Evolutionary conservation across 2,888 invertebrate genomes (phyloP), one percentile per base, ranked within the genome.

Genomic region (Phlogophora meticulosa): DNA sequence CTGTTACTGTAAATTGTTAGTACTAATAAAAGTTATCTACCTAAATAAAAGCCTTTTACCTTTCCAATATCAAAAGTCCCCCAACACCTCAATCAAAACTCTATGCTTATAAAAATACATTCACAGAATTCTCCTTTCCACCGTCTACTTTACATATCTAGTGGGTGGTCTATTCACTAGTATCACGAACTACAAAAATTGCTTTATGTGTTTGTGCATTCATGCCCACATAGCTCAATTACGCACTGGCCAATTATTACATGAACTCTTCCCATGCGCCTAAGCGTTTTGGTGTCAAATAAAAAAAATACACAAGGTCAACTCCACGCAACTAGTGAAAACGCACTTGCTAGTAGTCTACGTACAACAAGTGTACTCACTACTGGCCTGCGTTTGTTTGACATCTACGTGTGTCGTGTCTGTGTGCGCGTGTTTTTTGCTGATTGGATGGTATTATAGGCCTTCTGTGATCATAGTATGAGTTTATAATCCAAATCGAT

Each of bases 141-240:
- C 52, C 82, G 53, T 67, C 70, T 69, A 66, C 80, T 77, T 85
- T 70, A 81, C 63, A 68, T 76, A 77, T 71, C 69, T 69, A 81
- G 84, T 89, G 90, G 91, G 92, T 92, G 92, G 92, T 92, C 91
- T 78, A 77, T 72, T 84, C 80, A 80, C 61, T 76, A 63, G 75
- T 86, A 88, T 88, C 87, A 86, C 83, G 84, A 85, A 83, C 86
- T 84, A 90, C 89, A 92, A 92, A 92, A 92, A 92, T 91, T 90
- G 88, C 88, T 82, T 77, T 72, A 77, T 85, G 80, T 85, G 86
- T 89, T 87, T 88, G 86, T 85, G 85, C 85, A 85, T 86, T 85
- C 82, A 85, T 81, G 87, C 86, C 85, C 79, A 86, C 87, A 88
- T 88, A 89, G 86, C 87, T 91, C 90, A 88, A 91, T 92, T 90